Conservation (phyloP, 2,113 vertebrate species). For the Platysteira castanea region DNA sequence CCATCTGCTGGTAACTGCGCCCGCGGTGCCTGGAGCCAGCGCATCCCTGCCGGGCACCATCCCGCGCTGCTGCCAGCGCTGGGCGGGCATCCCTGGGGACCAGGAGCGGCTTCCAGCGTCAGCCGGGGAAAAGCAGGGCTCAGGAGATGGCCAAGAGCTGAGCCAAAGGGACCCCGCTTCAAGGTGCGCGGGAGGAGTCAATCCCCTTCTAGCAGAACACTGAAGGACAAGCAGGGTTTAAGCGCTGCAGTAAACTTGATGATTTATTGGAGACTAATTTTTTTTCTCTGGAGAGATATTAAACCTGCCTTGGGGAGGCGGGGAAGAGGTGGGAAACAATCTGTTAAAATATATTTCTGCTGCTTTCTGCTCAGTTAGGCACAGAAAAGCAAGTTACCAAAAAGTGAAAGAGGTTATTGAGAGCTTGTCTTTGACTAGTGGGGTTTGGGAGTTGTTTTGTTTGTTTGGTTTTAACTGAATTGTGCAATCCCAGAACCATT, state of each 20-base stretch:
- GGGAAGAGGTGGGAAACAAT: neutral
- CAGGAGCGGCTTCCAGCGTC: rapidly evolving
- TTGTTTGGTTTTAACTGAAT: neutral
- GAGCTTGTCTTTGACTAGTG: neutral
- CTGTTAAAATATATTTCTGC: neutral
- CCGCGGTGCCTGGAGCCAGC: rapidly evolving
- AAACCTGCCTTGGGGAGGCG: neutral
- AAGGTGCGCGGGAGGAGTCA: rapidly evolving
- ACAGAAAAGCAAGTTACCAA: neutral
- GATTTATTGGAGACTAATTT: neutral
- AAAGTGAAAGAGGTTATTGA: neutral
- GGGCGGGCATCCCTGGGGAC: neutral
- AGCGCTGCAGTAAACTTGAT: neutral
- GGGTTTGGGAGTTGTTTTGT: neutral
- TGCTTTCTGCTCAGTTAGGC: neutral
- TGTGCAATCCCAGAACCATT: neutral
- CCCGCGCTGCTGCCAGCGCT: no score
- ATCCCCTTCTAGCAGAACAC: rapidly evolving
- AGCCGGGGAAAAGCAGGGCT: rapidly evolving
- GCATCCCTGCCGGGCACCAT: neutral
- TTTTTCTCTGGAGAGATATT: neutral
- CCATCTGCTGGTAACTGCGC: slow-evolving; percentile 46
- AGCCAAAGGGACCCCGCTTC: neutral
- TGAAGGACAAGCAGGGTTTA: neutral
- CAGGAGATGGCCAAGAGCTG: neutral